Percentiles rank a stretch among this genome's conserved stretches.
phyloP scores from a whole-genome alignment of 2,113 vertebrate genomes.

The Rafetus swinhoei region DNA sequence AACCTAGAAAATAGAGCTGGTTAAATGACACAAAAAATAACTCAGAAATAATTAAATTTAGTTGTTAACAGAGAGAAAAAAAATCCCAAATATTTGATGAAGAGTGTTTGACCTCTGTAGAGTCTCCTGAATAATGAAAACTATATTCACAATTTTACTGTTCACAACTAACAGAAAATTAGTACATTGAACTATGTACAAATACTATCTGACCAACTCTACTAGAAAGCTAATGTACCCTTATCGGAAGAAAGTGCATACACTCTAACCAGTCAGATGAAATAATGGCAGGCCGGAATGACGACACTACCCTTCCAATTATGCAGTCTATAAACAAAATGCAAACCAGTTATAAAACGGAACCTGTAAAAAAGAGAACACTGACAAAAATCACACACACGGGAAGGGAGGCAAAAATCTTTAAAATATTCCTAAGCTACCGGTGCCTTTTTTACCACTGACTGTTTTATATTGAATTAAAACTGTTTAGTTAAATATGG shows the following conservation, averaged over 20 bases:
- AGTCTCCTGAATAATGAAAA: not conserved
- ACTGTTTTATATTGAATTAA: not conserved
- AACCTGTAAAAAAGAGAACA: not conserved
- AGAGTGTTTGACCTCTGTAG: no score
- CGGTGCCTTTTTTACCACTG: accelerated
- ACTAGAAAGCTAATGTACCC: not conserved
- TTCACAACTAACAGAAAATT: not conserved
- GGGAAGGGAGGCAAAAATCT: not conserved
- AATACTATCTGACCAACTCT: not conserved
- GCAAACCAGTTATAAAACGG: accelerated
- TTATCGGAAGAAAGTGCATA: not conserved
- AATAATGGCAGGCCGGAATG: not conserved
- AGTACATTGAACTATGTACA: not conserved
- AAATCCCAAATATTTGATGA: not conserved
- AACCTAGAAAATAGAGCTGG: not conserved
- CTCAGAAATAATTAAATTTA: no score
- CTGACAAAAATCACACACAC: not conserved
- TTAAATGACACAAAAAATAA: not conserved
- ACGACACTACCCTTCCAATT: not conserved
- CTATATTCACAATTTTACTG: not conserved
- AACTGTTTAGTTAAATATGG: not conserved
- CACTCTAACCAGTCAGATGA: not conserved
- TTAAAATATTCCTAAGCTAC: not conserved
- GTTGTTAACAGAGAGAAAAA: not conserved
- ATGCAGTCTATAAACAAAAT: not conserved